phyloP scores from a whole-genome alignment of 2,797 vertebrate genomes.

The Capromys pilorides region DNA sequence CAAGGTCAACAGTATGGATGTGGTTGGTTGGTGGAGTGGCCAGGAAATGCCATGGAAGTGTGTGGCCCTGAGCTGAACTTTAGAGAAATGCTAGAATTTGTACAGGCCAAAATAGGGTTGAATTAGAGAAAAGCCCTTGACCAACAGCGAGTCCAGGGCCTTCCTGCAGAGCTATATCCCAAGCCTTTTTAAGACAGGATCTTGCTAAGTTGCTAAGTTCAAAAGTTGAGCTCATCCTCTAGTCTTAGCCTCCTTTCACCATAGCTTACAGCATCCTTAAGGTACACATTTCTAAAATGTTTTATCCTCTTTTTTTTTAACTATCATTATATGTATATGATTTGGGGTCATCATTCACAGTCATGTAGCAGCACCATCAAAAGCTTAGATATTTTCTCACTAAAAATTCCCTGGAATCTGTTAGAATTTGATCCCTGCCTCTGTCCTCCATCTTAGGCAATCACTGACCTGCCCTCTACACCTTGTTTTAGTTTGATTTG shows the following conservation, averaged over 20 bases:
- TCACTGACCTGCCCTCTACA: not conserved
- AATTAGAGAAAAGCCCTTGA: not conserved
- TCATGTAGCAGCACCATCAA: not conserved
- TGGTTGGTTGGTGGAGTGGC: not conserved
- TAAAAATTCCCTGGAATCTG: not conserved
- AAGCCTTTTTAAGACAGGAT: not conserved
- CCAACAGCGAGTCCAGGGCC: not conserved
- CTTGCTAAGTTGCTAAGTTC: not conserved
- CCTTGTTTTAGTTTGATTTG: not conserved
- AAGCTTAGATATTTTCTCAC: not conserved
- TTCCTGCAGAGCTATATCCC: not conserved
- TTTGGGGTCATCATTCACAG: not conserved
- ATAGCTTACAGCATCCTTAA: not conserved
- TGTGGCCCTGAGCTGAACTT: not conserved
- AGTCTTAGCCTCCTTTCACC: not conserved
- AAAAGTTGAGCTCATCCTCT: not conserved
- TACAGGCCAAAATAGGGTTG: not conserved
- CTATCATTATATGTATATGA: not conserved
- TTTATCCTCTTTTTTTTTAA: not conserved
- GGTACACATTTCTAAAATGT: not conserved
- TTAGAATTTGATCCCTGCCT: not conserved
- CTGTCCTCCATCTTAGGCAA: too few relatives aligned
- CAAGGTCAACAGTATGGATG: not conserved
- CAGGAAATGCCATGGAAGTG: not conserved
- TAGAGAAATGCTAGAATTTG: not conserved